A percentile compares a stretch with the other conserved stretches of the same genome.
Evolutionary conservation across 2,797 vertebrate species (phyloP).

Genomic region (Danio choprae): DNA sequence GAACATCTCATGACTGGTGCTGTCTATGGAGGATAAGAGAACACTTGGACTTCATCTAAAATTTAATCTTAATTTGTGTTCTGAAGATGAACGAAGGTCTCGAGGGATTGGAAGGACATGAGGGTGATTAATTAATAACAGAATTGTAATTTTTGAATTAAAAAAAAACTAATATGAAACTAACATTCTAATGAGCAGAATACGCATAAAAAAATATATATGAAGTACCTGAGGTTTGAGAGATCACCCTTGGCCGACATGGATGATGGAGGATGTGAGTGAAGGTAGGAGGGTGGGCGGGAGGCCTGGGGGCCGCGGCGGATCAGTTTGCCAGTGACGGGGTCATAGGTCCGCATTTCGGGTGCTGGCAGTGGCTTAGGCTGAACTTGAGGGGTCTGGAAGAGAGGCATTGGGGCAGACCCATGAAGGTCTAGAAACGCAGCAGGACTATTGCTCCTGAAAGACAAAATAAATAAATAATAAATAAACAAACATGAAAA

Average conservation of each 20-base stretch:
- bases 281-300: constrained; percentile 76
- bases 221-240: constrained; percentile 87
- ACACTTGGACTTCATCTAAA: too few species aligned
- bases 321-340: constrained; percentile 94
- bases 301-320: constrained; percentile 80
- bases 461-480: not conserved
- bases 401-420: constrained; percentile 76
- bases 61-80: too few species aligned
- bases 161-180: too few species aligned
- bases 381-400: constrained; percentile 85
- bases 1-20: too few species aligned
- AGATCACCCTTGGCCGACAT: constrained; percentile 78
- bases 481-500: not conserved
- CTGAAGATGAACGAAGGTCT: too few species aligned
- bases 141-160: too few species aligned
- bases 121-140: too few species aligned
- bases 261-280: constrained; percentile 73
- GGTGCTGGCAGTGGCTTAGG: constrained; percentile 79
- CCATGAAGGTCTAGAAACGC: constrained; percentile 80
- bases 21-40: too few species aligned
- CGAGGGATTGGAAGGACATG: too few species aligned
- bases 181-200: too few species aligned
- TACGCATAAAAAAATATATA: too few species aligned
- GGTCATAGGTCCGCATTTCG: constrained; percentile 90
- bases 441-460: constrained; percentile 89